A percentile compares a stretch with the other conserved stretches of the same genome.
Conservation (phyloP, 2,113 vertebrate genomes). For the Leuciscus idus region DNA sequence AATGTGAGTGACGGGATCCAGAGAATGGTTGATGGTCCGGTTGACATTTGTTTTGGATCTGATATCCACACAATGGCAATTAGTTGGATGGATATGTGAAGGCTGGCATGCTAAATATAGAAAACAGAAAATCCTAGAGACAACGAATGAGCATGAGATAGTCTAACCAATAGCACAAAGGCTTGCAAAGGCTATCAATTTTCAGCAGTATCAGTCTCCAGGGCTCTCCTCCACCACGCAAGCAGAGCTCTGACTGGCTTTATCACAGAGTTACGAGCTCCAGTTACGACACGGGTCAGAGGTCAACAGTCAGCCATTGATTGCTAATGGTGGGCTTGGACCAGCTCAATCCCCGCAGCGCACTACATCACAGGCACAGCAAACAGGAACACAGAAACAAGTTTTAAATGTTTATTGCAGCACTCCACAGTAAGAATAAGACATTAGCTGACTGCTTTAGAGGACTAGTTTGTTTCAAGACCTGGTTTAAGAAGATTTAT, state of each 20-base stretch:
- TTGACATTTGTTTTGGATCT: constrained; percentile 30
- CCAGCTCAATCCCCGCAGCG: constrained; percentile 53
- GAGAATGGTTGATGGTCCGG: constrained; percentile 24
- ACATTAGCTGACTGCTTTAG: not conserved
- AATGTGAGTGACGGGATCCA: constrained; percentile 23
- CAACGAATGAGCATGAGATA: constrained; percentile 65
- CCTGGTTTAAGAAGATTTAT: constrained; percentile 29
- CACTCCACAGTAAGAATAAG: not conserved
- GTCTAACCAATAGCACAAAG: constrained; percentile 58
- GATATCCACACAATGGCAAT: constrained; percentile 55
- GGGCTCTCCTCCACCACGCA: constrained; percentile 62
- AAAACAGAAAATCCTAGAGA: constrained; percentile 47
- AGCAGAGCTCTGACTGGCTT: constrained; percentile 60
- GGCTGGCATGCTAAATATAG: constrained; percentile 64
- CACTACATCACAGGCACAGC: constrained; percentile 53
- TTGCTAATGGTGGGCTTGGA: constrained; percentile 56
- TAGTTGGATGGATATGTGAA: constrained; percentile 65
- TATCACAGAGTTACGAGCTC: constrained; percentile 66
- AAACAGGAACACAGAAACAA: constrained; percentile 46
- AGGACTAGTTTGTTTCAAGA: constrained; percentile 8
- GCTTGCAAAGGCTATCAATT: constrained; percentile 56
- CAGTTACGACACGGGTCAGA: constrained; percentile 69
- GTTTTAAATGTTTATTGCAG: constrained; percentile 23
- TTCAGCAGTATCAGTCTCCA: constrained; percentile 60
- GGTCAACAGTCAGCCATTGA: constrained; percentile 73